Conservation (phyloP, 2,888 invertebrate species). For the Ctena decussata region DNA sequence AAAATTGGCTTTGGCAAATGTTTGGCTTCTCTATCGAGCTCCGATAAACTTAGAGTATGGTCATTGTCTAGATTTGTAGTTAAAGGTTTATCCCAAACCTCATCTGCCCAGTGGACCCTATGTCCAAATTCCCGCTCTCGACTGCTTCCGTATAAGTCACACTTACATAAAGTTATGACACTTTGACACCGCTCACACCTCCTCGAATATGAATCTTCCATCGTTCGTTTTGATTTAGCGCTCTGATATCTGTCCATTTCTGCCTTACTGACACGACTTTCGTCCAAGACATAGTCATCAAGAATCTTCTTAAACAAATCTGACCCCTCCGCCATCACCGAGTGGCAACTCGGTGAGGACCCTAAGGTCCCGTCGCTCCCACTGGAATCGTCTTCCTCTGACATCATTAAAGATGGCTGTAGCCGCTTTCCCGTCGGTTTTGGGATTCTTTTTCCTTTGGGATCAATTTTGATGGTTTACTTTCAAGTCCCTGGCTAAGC, state of each 20-base stretch:
- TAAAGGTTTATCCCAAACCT: constrained; percentile 63
- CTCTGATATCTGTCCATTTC: constrained; percentile 56
- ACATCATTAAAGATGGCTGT: constrained; percentile 5
- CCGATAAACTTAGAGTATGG: background rate
- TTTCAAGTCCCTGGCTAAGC: too few species aligned
- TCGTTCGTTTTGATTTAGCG: constrained; percentile 31
- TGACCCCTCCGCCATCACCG: constrained; percentile 11
- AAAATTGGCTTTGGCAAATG: constrained; percentile 53
- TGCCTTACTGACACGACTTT: constrained; percentile 45
- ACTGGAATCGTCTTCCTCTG: constrained; percentile 38
- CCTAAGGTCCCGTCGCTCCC: constrained; percentile 41
- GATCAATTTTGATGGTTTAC: constrained; percentile 1
- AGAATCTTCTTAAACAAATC: constrained; percentile 52
- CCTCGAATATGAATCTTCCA: constrained; percentile 43
- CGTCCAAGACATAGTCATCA: constrained; percentile 48
- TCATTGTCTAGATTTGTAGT: constrained; percentile 22
- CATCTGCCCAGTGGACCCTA: constrained; percentile 65
- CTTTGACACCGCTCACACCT: constrained; percentile 50
- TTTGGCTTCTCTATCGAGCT: background rate
- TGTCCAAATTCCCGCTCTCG: constrained; percentile 45
- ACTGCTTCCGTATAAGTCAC: constrained; percentile 41
- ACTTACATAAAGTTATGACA: constrained; percentile 54
- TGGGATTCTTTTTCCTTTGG: background rate
- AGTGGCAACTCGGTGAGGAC: constrained; percentile 15
- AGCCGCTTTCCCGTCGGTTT: background rate